Evolutionary conservation across 2,888 invertebrate genomes (phyloP).

Genomic region (Acanthopleura granulata): DNA sequence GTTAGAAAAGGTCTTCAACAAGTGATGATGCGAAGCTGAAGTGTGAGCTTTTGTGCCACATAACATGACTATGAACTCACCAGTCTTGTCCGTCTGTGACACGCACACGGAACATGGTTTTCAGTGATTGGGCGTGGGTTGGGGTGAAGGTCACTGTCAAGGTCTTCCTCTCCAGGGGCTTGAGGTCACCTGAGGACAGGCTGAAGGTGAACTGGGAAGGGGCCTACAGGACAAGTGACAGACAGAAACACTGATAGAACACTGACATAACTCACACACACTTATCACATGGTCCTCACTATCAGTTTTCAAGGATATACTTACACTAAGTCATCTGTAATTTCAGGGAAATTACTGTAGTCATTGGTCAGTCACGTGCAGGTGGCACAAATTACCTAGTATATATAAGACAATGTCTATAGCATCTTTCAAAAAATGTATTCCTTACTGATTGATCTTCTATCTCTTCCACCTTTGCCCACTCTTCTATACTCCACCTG

Average conservation of each 20-base stretch:
- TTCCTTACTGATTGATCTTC: no score
- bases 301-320: neutral
- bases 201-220: slow-evolving; percentile 54
- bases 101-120: slow-evolving; percentile 53
- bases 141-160: slow-evolving; percentile 57
- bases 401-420: no score
- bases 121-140: slow-evolving; percentile 42
- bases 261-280: no score
- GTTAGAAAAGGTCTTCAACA: neutral
- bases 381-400: no score
- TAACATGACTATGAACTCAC: slow-evolving; percentile 32
- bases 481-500: slow-evolving; percentile 53
- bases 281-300: neutral
- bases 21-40: no score
- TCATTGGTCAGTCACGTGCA: no score
- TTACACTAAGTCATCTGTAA: neutral
- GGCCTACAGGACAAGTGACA: no score
- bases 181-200: slow-evolving; percentile 55
- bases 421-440: no score
- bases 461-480: no score
- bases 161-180: slow-evolving; percentile 56
- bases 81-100: slow-evolving; percentile 58
- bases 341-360: no score
- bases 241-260: neutral
- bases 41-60: no score